Conservation (phyloP, 2,888 invertebrate genomes). For the Mimas tiliae region DNA sequence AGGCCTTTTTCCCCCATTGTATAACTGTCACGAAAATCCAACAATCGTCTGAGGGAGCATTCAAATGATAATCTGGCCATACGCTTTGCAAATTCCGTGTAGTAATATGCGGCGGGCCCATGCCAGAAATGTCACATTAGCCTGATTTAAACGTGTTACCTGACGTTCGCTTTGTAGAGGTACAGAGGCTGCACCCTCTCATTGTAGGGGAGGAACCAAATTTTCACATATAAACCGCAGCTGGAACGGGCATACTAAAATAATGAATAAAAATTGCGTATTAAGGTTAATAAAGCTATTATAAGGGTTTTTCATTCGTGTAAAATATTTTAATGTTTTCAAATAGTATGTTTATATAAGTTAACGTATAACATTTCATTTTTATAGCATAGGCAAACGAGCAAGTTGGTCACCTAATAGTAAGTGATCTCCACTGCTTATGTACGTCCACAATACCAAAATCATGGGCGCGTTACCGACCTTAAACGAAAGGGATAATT, state of each 20-base stretch:
- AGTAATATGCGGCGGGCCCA: slow-evolving; percentile 55
- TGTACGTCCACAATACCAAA: too few relatives aligned
- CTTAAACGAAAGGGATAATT: too few relatives aligned
- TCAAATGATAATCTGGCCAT: slow-evolving; percentile 82
- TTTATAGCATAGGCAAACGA: too few relatives aligned
- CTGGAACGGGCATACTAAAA: neutral
- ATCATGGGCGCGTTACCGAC: too few relatives aligned
- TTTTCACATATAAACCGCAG: neutral
- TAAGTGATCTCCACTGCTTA: too few relatives aligned
- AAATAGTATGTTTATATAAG: too few relatives aligned
- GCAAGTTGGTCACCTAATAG: too few relatives aligned
- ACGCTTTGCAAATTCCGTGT: slow-evolving; percentile 72
- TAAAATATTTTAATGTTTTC: too few relatives aligned
- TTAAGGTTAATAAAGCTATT: too few relatives aligned
- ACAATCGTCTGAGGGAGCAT: slow-evolving; percentile 81
- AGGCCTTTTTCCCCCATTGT: slow-evolving; percentile 69
- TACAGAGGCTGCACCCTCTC: slow-evolving; percentile 11
- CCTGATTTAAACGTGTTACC: slow-evolving; percentile 78
- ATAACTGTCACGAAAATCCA: slow-evolving; percentile 73
- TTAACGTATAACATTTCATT: too few relatives aligned
- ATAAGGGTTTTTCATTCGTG: too few relatives aligned
- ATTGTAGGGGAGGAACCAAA: slow-evolving; percentile 13
- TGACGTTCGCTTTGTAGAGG: slow-evolving; percentile 44
- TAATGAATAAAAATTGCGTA: too few relatives aligned
- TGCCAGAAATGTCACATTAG: slow-evolving; percentile 76